These are phyloP conservation scores for Beroe forskalii DNA, from an alignment of 37 sponge, comb jelly and placozoan species.

Conservation along the genomic window DNA sequence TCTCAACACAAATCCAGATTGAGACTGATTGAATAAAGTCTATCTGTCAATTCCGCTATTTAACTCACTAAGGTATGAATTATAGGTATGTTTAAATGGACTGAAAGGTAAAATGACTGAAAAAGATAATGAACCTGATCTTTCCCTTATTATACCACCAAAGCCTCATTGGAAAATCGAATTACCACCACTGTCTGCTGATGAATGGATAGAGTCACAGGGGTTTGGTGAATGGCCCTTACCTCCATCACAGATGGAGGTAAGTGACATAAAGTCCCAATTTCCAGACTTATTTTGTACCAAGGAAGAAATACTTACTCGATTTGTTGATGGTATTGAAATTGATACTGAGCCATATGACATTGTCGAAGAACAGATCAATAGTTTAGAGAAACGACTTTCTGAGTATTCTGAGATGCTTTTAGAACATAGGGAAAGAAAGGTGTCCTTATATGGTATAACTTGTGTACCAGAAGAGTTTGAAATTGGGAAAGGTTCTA, in stretches of 20 bases:
- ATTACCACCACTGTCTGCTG: constrained; percentile 27
- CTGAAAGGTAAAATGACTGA: too few species aligned
- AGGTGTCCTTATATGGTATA: constrained; percentile 8
- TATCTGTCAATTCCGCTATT: too few species aligned
- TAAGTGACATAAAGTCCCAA: neutral
- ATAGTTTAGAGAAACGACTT: constrained; percentile 30
- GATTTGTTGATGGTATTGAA: constrained; percentile 56
- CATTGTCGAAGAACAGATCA: constrained; percentile 59
- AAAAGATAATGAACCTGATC: neutral
- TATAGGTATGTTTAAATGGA: too few species aligned
- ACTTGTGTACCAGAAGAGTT: constrained; percentile 54
- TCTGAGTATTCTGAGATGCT: constrained; percentile 50
- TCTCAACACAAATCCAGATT: too few species aligned
- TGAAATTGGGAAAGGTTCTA: constrained; percentile 11
- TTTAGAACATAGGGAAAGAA: constrained; percentile 16
- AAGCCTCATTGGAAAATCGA: constrained; percentile 52
- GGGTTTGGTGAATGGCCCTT: constrained; percentile 63
- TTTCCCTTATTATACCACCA: constrained; percentile 2
- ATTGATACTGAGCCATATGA: constrained; percentile 65
- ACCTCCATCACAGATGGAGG: constrained; percentile 35
- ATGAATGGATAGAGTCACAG: constrained; percentile 52
- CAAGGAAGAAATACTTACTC: constrained; percentile 1
- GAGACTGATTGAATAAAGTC: too few species aligned
- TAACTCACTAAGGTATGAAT: too few species aligned
- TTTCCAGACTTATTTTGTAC: constrained; percentile 52